Base-by-base conservation (phyloP, 2,797 vertebrate genomes). In the Mormyrus hasselquistii region DNA sequence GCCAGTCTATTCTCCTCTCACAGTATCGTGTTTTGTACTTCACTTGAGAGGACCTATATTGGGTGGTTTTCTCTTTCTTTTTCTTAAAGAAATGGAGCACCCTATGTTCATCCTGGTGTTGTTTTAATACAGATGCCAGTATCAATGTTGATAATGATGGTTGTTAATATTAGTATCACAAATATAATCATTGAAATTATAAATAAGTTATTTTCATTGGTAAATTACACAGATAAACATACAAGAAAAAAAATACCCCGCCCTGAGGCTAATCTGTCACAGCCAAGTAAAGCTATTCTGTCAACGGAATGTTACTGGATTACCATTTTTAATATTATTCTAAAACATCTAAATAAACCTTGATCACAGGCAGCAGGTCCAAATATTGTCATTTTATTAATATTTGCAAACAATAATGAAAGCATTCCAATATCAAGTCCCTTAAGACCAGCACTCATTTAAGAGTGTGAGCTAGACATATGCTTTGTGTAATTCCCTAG, bases 401-500 rank as follows among this genome's bases (percentile, higher is more conserved):
- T 55, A 65, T 89, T 73, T 76, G 83, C 55, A 87, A 89, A 89
- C 22, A 87, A 57, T 52, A 65, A 53, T 86, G 52, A 34, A 76
- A 44, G 29, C 50, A 44, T 50, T 89, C 57, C 90, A 92, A 29
- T 50, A 93, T 90, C 88, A 76, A 79, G 89, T 94, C 87, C 50
- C 85, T 91, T 49, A 62, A 93, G 92, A 90, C 62, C 89, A 87
- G 87, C 89, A 89, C 38, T 90, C 89, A 90, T 93, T 94, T 93
- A 91, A 69, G 50, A 93, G 90, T 82, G 57, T 59, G 69, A 41
- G 89, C 87, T 52, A 91, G 93, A 9, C 86, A 82, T 92, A 38
- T 52, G 86, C 85, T 93, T 94, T 89, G 92, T 82, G 86, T 92
- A 92, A 90, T 93, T 90, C 88, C 87, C 90, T 55, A 91, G 4